Evolutionary conservation across 1,140 invertebrate genomes (phyloP), one percentile per base, ranked within the genome.

Genomic region (Drosophila kepulauana): DNA sequence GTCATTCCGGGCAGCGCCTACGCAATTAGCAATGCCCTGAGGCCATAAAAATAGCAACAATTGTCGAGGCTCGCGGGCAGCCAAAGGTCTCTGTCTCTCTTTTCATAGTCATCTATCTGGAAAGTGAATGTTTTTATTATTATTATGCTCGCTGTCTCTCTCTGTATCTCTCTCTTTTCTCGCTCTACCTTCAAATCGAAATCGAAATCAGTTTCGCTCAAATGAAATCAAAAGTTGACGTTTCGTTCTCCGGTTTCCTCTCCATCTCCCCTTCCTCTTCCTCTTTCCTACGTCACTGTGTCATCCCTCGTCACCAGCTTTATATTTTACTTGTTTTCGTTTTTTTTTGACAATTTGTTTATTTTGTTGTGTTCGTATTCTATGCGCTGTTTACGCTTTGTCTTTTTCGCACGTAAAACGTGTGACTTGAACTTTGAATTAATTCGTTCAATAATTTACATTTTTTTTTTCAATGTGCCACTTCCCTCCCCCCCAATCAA

Each of bases 401-500:
- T 63, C 74, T 88, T 78, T 75, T 78, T 82, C 69, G 64, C 84
- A 87, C 72, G 70, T 82, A 88, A 82, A 88, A 88, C 84, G 84
- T 88, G 84, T 62, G 80, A 87, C 84, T 84, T 87, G 84, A 88
- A 84, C 84, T 88, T 88, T 88, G 79, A 87, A 88, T 87, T 87
- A 87, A 87, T 87, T 88, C 80, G 66, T 87, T 87, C 84, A 78
- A 87, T 87, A 88, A 87, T 87, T 87, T 87, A 84, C 84, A 87
- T 87, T 72, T 82, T 16, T 30, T 30, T 38, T 52, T 63, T 33
- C 48, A 49, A n/a, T 28, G 48, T 13, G 4, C 28, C 49, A 5
- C 25, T 11, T 7, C 20, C 38, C 20, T 16, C 1, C 1, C 38
- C 5, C 16, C 0, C 45, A 10, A 7, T 15, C 11, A 1, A 11